Percentiles rank a stretch among this genome's conserved stretches.
Conservation (phyloP, 92 coral and sea anemone species). For the Micromussa lordhowensis region DNA sequence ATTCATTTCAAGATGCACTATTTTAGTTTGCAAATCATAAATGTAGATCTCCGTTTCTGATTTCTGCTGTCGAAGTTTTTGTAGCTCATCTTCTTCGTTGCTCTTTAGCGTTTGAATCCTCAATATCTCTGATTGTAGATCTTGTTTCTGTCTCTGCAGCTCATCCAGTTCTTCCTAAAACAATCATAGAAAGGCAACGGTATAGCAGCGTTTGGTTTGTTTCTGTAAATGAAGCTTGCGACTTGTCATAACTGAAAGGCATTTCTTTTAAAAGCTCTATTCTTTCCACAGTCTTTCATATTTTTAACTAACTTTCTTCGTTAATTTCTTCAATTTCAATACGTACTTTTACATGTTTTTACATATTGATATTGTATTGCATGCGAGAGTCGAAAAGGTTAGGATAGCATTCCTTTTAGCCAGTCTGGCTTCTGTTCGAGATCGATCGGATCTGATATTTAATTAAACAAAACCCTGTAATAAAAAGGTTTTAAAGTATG, state of each 20-base stretch:
- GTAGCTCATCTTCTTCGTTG: slow-evolving; percentile 86
- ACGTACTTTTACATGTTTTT: background rate
- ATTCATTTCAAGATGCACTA: slow-evolving; percentile 8
- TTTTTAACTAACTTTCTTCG: background rate
- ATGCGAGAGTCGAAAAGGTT: too few species aligned
- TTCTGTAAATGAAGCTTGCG: too few species aligned
- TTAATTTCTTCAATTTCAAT: background rate
- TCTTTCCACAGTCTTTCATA: background rate
- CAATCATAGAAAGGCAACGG: background rate
- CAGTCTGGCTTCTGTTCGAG: too few species aligned
- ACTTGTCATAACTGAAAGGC: background rate
- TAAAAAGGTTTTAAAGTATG: too few species aligned
- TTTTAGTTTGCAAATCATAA: slow-evolving; percentile 45
- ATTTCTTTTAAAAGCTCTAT: background rate
- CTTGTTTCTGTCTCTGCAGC: slow-evolving; percentile 61
- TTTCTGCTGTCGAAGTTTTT: slow-evolving; percentile 64
- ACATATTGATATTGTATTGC: background rate
- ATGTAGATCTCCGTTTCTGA: slow-evolving; percentile 52
- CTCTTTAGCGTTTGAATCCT: slow-evolving; percentile 73
- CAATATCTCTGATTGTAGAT: slow-evolving; percentile 77
- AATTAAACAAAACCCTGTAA: background rate
- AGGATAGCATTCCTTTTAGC: too few species aligned
- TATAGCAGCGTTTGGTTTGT: background rate
- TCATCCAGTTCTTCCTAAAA: slow-evolving; percentile 32
- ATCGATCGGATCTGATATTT: too few species aligned